These are phyloP conservation scores for Pissodes strobi DNA, from an alignment of 1,140 invertebrate species.

Conservation along the genomic window DNA sequence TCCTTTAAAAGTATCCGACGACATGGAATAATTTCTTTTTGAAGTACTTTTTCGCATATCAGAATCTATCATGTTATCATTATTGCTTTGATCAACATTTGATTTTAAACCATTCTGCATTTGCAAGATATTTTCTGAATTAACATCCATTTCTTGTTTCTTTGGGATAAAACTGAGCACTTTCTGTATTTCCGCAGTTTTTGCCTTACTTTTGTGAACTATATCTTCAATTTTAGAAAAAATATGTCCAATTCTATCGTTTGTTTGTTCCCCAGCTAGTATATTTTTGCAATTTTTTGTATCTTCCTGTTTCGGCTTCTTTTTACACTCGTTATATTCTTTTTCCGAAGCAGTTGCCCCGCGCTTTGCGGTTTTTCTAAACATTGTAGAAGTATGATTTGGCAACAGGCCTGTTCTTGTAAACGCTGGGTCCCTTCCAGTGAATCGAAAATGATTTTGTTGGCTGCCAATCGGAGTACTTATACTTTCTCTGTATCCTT, in stretches of 20 bases:
- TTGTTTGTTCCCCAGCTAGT: no score
- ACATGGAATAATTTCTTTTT: conserved; percentile 14
- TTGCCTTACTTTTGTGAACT: conserved; percentile 11
- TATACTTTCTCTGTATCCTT: no score
- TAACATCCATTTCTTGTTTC: background rate
- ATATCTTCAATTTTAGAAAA: conserved; percentile 10
- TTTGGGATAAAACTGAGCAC: background rate
- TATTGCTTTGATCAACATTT: background rate
- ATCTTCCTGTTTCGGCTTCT: background rate
- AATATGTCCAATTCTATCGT: background rate
- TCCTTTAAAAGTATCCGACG: conserved; percentile 9
- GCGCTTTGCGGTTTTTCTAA: background rate
- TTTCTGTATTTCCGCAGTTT: conserved; percentile 11
- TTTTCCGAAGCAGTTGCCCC: no score
- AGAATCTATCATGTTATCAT: no score
- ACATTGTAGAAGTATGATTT: background rate
- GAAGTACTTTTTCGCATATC: no score
- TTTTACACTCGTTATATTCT: no score
- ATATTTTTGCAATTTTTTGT: background rate
- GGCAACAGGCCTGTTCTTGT: conserved; percentile 7
- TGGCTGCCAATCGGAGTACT: no score
- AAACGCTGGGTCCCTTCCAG: background rate
- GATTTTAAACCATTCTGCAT: background rate
- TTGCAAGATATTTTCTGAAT: background rate
- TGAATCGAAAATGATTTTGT: conserved; percentile 4